Evolutionary conservation across 2,797 vertebrate genomes (phyloP).

Genomic region (Rhynchonycteris naso): DNA sequence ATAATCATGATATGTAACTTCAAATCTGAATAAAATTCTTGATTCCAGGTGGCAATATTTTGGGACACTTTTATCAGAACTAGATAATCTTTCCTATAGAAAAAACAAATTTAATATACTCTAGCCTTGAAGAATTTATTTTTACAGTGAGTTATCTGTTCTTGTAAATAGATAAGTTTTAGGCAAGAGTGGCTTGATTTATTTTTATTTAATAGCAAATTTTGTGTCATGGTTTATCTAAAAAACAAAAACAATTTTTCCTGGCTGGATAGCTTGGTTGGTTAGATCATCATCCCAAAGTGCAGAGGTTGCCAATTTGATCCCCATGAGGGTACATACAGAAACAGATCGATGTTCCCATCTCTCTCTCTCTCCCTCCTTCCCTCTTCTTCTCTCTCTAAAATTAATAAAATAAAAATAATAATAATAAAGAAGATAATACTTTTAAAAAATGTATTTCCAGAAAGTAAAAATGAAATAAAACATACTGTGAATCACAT

Average conservation of each 20-base stretch:
- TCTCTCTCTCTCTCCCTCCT: no score
- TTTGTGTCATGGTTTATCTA: background rate
- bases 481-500: background rate
- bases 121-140: slow-evolving; percentile 18
- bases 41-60: slow-evolving; percentile 3
- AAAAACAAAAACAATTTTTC: background rate
- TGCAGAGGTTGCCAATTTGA: no score
- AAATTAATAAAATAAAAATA: no score
- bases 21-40: slow-evolving; percentile 56
- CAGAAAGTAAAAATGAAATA: background rate
- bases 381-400: no score
- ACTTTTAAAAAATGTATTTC: background rate
- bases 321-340: no score
- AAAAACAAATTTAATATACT: background rate
- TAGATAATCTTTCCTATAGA: background rate
- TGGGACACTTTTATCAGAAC: slow-evolving; percentile 3
- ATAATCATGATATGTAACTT: background rate
- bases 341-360: no score
- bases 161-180: background rate
- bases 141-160: background rate
- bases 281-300: no score
- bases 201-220: background rate
- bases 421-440: no score
- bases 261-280: no score
- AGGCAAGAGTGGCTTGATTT: background rate